phyloP scores from a whole-genome alignment of 2,113 vertebrate genomes.

The Oncorhynchus tshawytscha region DNA sequence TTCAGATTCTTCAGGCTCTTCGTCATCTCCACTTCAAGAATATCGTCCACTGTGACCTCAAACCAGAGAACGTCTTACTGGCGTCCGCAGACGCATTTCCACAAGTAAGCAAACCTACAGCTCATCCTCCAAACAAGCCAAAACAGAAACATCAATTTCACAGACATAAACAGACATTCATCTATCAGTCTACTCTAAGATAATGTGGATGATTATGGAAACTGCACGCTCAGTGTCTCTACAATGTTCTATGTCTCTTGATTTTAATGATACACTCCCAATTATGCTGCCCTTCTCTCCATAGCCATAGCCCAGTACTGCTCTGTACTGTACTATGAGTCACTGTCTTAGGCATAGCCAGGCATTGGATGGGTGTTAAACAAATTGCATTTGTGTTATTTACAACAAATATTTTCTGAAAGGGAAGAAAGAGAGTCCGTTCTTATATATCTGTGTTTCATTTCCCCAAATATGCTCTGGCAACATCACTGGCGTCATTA shows the following conservation, averaged over 20 bases:
- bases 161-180: conserved; percentile 35
- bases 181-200: conserved; percentile 36
- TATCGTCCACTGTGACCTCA: conserved; percentile 97
- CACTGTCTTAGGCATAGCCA: no score
- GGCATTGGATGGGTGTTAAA: background rate
- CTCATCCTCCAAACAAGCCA: background rate
- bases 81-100: conserved; percentile 94
- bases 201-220: conserved; percentile 31
- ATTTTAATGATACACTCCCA: conserved; percentile 44
- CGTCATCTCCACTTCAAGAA: conserved; percentile 99
- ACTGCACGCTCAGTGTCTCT: conserved; percentile 5
- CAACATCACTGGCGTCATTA: no score
- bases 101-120: conserved; percentile 74
- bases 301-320: conserved; percentile 5
- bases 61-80: conserved; percentile 94
- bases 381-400: background rate
- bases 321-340: conserved; percentile 11
- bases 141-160: conserved; percentile 5
- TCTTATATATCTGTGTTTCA: no score
- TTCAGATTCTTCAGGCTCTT: conserved; percentile 91
- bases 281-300: conserved; percentile 35
- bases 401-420: background rate
- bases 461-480: no score
- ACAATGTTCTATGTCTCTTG: conserved; percentile 29
- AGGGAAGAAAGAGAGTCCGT: no score